These are phyloP conservation scores for Amphiduros pacificus DNA, from an alignment of 2,888 invertebrate genomes.

Conservation along the genomic window DNA sequence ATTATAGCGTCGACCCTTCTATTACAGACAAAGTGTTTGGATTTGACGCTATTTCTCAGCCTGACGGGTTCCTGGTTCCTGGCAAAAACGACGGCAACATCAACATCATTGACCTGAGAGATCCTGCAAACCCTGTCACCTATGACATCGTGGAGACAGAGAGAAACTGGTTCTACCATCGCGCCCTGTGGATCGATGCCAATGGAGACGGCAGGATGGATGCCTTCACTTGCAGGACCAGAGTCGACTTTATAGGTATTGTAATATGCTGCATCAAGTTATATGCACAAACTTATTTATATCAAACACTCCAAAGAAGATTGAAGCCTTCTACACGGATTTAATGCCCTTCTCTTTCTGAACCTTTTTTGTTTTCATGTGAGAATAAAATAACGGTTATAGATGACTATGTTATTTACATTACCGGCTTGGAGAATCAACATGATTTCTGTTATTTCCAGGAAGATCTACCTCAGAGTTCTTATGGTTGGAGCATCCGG, in stretches of 20 bases:
- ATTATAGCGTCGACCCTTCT: too few relatives aligned
- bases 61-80: constrained; percentile 40
- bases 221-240: constrained; percentile 35
- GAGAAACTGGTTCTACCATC: constrained; percentile 9
- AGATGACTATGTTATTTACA: too few relatives aligned
- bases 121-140: constrained; percentile 16
- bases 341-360: too few relatives aligned
- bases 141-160: constrained; percentile 8
- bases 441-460: neutral
- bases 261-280: too few relatives aligned
- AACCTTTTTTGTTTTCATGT: too few relatives aligned
- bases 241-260: neutral
- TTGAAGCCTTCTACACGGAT: too few relatives aligned
- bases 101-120: constrained; percentile 25
- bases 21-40: constrained; percentile 32
- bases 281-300: too few relatives aligned
- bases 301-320: too few relatives aligned
- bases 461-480: constrained; percentile 27
- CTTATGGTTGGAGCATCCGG: constrained; percentile 43
- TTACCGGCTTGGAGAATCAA: too few relatives aligned
- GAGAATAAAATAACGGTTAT: too few relatives aligned
- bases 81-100: constrained; percentile 31
- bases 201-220: constrained; percentile 40
- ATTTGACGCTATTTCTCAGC: constrained; percentile 30
- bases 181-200: constrained; percentile 40